Percentiles rank a stretch among this genome's conserved stretches.
phyloP scores from a whole-genome alignment of 2,888 invertebrate genomes.

The Seira ritae region DNA sequence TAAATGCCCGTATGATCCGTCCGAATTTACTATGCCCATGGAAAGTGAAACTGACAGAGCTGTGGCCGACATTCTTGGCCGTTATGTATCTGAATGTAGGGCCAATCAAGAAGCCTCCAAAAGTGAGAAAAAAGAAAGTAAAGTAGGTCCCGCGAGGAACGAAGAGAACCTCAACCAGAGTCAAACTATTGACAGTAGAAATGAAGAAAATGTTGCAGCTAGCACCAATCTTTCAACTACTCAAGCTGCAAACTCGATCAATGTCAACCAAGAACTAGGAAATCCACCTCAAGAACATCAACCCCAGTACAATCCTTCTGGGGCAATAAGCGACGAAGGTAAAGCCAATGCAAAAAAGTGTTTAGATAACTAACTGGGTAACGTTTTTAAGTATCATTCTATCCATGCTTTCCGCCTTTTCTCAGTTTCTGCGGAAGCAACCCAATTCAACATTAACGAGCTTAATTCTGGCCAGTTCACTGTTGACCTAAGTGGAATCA shows the following conservation, averaged over 20 bases:
- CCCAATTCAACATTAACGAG: slow-evolving; percentile 33
- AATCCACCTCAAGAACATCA: background rate
- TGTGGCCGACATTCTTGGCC: slow-evolving; percentile 58
- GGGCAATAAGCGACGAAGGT: slow-evolving; percentile 13
- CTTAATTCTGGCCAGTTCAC: slow-evolving; percentile 54
- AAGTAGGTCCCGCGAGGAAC: background rate
- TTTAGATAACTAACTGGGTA: no score
- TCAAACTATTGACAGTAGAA: no score
- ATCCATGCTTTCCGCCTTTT: no score
- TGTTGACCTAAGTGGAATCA: slow-evolving; percentile 50
- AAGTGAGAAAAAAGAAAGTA: slow-evolving; percentile 7
- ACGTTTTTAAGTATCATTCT: no score
- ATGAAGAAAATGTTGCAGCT: background rate
- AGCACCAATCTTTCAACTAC: background rate
- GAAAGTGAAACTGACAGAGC: slow-evolving; percentile 64
- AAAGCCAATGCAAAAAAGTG: no score
- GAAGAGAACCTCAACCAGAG: background rate
- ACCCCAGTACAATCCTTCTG: background rate
- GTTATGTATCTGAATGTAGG: slow-evolving; percentile 30
- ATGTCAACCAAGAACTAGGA: slow-evolving; percentile 7
- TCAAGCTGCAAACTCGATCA: background rate
- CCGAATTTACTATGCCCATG: slow-evolving; percentile 53
- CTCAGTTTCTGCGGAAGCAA: no score
- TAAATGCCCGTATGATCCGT: slow-evolving; percentile 43
- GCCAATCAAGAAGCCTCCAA: slow-evolving; percentile 24